These are phyloP conservation scores for Cremastobaeus sp. DNA, from an alignment of 2,888 invertebrate genomes.

Conservation along the genomic window DNA sequence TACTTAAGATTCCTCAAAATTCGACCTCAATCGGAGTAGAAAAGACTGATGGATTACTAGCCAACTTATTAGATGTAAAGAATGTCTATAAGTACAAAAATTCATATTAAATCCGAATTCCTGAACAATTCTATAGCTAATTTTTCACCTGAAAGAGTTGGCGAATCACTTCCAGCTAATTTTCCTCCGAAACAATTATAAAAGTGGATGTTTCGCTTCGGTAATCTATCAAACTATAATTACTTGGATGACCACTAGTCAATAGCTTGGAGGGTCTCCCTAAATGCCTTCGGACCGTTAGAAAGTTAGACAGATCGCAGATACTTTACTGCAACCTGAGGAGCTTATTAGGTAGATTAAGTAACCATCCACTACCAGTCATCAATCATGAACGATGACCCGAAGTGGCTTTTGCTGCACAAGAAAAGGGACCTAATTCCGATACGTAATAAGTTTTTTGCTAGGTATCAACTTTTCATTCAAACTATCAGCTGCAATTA, in stretches of 20 bases:
- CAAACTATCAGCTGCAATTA: too few species aligned
- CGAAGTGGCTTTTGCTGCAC: not conserved
- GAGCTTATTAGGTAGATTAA: constrained; percentile 17
- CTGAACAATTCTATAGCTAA: too few species aligned
- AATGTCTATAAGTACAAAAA: not conserved
- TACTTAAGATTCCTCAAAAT: too few species aligned
- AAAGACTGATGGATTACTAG: too few species aligned
- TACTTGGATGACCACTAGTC: constrained; percentile 20
- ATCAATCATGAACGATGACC: constrained; percentile 6
- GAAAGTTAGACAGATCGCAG: constrained; percentile 18
- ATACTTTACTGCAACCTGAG: constrained; percentile 3
- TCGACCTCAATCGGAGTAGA: too few species aligned
- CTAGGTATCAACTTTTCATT: too few species aligned
- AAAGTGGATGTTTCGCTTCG: not conserved
- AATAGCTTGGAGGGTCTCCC: not conserved
- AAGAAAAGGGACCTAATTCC: too few species aligned
- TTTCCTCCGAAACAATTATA: not conserved
- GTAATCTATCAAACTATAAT: constrained; percentile 5
- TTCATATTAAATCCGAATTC: too few species aligned
- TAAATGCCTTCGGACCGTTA: constrained; percentile 13
- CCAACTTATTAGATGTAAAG: too few species aligned
- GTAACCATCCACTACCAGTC: constrained; percentile 19
- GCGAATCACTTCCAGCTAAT: not conserved
- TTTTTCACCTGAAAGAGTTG: too few species aligned
- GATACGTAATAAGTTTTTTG: too few species aligned